Conservation (phyloP, 2,797 vertebrate genomes). For the Percopsis omiscomaycus region DNA sequence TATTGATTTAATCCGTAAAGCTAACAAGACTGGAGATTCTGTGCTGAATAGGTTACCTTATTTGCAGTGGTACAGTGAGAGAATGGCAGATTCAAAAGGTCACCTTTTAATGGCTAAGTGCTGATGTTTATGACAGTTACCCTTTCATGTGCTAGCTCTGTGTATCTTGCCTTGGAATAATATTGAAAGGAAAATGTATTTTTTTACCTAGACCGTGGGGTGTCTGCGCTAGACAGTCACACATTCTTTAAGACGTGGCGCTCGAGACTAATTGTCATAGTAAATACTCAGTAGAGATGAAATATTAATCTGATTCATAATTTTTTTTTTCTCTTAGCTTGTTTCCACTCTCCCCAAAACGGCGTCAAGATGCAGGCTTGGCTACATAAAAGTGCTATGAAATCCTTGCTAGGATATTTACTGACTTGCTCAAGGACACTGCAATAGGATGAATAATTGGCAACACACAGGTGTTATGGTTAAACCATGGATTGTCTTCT, state of each 20-base stretch:
- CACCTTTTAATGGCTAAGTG: slow-evolving; percentile 37
- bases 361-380: no score
- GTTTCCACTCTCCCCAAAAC: no score
- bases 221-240: no score
- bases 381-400: no score
- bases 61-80: background rate
- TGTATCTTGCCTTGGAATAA: slow-evolving; percentile 3
- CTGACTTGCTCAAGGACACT: slow-evolving; percentile 1
- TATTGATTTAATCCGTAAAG: slow-evolving; percentile 51
- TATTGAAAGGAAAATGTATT: background rate
- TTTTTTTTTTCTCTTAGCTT: no score
- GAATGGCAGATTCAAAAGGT: slow-evolving; percentile 31
- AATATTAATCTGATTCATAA: no score
- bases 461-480: no score
- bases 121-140: slow-evolving; percentile 30
- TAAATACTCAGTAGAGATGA: no score
- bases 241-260: no score
- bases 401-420: no score
- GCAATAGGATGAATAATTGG: background rate
- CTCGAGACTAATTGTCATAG: no score
- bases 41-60: slow-evolving; percentile 35
- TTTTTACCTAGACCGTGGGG: background rate
- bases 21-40: slow-evolving; percentile 39
- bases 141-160: slow-evolving; percentile 24
- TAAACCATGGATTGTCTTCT: no score